These are phyloP conservation scores for Mythimna albipuncta DNA, from an alignment of 2,888 invertebrate species.

Conservation along the genomic window DNA sequence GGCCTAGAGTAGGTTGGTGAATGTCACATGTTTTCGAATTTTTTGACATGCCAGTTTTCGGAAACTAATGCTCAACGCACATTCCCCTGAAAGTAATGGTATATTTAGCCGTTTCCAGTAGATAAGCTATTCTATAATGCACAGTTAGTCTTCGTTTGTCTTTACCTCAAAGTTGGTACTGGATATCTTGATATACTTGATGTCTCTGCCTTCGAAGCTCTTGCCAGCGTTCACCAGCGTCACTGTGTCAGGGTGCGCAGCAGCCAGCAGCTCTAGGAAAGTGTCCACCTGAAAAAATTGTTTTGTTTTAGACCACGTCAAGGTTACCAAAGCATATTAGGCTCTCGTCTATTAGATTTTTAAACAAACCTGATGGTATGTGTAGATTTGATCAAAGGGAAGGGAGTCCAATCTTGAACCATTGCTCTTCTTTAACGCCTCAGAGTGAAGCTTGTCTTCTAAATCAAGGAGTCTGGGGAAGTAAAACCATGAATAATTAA, in stretches of 20 bases:
- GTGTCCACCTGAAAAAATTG: constrained; percentile 70
- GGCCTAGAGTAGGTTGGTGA: too few relatives aligned
- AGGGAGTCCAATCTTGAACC: constrained; percentile 63
- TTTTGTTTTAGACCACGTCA: too few relatives aligned
- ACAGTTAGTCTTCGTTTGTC: not conserved
- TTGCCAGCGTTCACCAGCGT: constrained; percentile 85
- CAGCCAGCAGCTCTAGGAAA: constrained; percentile 76
- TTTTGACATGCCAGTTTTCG: too few relatives aligned
- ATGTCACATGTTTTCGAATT: too few relatives aligned
- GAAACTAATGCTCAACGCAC: too few relatives aligned
- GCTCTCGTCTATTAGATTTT: not conserved
- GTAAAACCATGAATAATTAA: not conserved
- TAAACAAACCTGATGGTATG: constrained; percentile 72
- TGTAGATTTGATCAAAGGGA: constrained; percentile 73
- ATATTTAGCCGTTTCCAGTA: too few relatives aligned
- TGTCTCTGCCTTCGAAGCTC: constrained; percentile 88
- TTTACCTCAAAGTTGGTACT: constrained; percentile 78
- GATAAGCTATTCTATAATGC: too few relatives aligned
- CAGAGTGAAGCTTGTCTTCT: constrained; percentile 71
- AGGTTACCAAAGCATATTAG: too few relatives aligned
- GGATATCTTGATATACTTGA: constrained; percentile 91
- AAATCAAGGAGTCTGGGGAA: constrained; percentile 74
- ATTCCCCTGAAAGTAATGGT: too few relatives aligned
- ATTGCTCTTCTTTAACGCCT: constrained; percentile 64
- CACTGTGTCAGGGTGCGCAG: constrained; percentile 72